Evolutionary conservation across 2,113 vertebrate species (phyloP).

Genomic region (Nycticebus coucang): DNA sequence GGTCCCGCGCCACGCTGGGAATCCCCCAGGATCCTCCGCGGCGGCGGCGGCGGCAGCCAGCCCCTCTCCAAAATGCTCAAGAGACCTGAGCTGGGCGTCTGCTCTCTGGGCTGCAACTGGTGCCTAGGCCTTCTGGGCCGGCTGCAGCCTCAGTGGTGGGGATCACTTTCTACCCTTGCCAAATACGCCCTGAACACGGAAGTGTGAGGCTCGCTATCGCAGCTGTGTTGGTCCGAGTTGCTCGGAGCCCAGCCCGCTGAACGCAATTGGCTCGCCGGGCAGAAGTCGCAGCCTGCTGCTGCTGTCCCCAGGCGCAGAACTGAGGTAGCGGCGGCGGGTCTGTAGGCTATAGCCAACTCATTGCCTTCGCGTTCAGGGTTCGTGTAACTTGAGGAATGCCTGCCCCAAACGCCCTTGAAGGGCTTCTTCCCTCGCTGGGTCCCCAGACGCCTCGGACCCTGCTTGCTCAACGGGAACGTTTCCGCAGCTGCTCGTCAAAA

Average conservation of each 20-base stretch:
- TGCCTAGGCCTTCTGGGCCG: conserved; percentile 77
- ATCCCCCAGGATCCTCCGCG: not conserved
- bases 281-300: not conserved
- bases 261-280: not conserved
- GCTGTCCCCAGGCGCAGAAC: not conserved
- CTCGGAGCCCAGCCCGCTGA: not conserved
- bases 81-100: conserved; percentile 49
- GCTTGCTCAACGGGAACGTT: no score
- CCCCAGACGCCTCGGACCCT: not conserved
- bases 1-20: no score
- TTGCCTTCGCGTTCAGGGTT: not conserved
- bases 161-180: not conserved
- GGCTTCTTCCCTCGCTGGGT: not conserved
- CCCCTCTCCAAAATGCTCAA: conserved; percentile 80
- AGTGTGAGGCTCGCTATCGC: not conserved
- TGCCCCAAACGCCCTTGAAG: rapidly evolving
- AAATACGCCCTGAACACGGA: not conserved
- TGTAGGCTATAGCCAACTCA: not conserved
- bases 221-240: not conserved
- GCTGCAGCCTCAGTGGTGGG: conserved; percentile 81
- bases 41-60: not conserved
- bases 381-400: rapidly evolving
- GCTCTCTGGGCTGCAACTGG: conserved; percentile 52
- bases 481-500: not conserved
- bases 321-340: not conserved